A percentile compares a stretch with the other conserved stretches of the same genome.
These are phyloP conservation scores for Drosophila parthenogenetica DNA, from an alignment of 2,888 invertebrate species.

Conservation along the genomic window DNA sequence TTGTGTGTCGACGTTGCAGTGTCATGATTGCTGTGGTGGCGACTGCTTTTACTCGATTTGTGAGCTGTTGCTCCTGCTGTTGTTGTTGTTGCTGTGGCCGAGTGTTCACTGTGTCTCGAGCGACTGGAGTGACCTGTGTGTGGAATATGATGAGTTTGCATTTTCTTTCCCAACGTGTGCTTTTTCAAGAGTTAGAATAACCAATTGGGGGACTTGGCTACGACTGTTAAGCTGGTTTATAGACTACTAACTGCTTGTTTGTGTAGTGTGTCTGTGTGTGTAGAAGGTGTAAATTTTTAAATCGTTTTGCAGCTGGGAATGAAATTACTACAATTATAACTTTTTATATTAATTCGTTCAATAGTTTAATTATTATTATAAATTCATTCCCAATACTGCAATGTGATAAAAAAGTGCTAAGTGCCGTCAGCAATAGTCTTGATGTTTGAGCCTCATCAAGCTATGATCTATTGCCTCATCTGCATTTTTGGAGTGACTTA, in stretches of 20 bases:
- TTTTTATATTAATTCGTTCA: background rate
- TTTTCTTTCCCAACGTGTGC: background rate
- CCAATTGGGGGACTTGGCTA: conserved; percentile 29
- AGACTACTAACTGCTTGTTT: conserved; percentile 16
- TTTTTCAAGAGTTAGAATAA: conserved; percentile 21
- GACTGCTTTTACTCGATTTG: conserved; percentile 52
- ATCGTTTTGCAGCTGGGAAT: conserved; percentile 33
- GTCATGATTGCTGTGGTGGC: conserved; percentile 41
- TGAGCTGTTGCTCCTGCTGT: conserved; percentile 36
- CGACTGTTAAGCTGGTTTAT: conserved; percentile 36
- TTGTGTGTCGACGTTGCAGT: conserved; percentile 56
- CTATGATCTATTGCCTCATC: conserved; percentile 33
- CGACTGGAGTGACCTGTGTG: conserved; percentile 83
- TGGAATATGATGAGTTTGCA: conserved; percentile 21
- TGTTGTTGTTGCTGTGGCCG: conserved; percentile 24
- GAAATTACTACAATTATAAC: conserved; percentile 6
- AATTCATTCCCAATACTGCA: conserved; percentile 42
- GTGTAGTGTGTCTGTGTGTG: conserved; percentile 15
- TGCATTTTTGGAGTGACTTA: conserved; percentile 37
- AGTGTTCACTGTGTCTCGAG: conserved; percentile 72
- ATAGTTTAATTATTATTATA: background rate
- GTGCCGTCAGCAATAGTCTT: conserved; percentile 34
- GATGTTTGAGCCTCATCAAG: conserved; percentile 29
- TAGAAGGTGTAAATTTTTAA: conserved; percentile 21
- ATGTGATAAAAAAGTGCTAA: conserved; percentile 29